Evolutionary conservation across 2,888 invertebrate genomes (phyloP).

Genomic region (Machimus rusticus): DNA sequence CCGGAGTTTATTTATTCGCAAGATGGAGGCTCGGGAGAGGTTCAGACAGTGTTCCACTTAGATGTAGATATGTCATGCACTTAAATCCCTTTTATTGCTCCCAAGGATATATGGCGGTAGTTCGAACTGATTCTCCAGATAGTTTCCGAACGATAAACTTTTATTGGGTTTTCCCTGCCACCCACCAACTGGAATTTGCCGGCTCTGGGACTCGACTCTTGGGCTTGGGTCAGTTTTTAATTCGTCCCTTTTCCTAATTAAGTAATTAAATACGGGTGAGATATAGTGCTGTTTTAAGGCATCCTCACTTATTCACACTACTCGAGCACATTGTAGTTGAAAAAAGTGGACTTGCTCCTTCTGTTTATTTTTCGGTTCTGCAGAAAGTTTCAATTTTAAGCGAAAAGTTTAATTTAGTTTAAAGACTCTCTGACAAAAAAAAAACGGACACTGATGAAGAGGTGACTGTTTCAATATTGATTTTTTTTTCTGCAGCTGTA

Average conservation of each 20-base stretch:
- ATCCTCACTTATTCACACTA: not conserved
- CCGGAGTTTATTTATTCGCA: not conserved
- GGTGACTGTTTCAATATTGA: not conserved
- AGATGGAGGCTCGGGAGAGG: not conserved
- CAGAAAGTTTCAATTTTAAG: not conserved
- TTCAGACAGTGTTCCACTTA: not conserved
- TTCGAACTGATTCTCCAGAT: conserved; percentile 45
- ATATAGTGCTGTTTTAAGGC: not conserved
- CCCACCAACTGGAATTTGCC: not conserved
- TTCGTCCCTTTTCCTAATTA: conserved; percentile 10
- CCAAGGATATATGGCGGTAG: conserved; percentile 43
- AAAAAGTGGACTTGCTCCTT: not conserved
- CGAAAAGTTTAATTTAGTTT: not conserved
- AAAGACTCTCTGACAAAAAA: not conserved
- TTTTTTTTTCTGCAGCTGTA: not conserved
- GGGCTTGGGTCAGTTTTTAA: conserved; percentile 17
- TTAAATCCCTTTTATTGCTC: conserved; percentile 46
- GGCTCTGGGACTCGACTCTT: not conserved
- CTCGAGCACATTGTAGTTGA: not conserved
- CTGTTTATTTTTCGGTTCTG: not conserved
- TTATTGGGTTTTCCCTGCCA: conserved; percentile 38
- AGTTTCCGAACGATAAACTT: conserved; percentile 47
- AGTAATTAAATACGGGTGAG: not conserved
- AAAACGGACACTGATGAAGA: not conserved
- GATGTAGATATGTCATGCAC: conserved; percentile 44